Base-by-base conservation (phyloP, 1,140 invertebrate genomes). In the Chelonus insularis region DNA sequence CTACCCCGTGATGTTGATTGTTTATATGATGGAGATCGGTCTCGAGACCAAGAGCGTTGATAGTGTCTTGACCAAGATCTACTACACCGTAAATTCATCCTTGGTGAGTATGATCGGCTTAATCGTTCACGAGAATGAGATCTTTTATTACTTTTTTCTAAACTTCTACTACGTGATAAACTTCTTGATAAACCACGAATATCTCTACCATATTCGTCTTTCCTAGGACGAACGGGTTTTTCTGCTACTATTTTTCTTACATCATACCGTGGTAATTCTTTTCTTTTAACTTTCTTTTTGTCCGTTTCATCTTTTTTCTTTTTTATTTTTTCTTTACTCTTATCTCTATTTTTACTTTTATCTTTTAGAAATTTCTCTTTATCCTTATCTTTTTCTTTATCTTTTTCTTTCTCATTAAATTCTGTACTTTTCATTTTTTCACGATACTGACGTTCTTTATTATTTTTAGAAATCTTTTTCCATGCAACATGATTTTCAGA, bases 201-300 rank as follows among this genome's bases (percentile, higher is more conserved):
- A 75, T 93, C 91, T n/a, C 91, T 81, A 0, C 91, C 91, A 79
- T 92, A 93, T 25, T 89, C 86, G 74, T 93, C 91, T 76, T 90
- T 91, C 23, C 74, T 75, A 14, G 84, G 77, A n/a, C 86, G 83
- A 50, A 84, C 79, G 0, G 86, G 85, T 61, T 89, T 89, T 58
- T 89, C 88, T 1, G 86, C 84, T 9, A 94, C 88, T 29, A 93
- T 80, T 61, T 89, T 88, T 14, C 92, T 82, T 0, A 94, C 91
- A 80, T 93, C 89, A 70, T 94, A 93, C 9, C 91, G 83, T 63
- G 91, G 89, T 18, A 94, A 79, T 65, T 93, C 91, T 70, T 92
- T 90, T 4, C 91, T 79, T 68, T 89, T 91, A 60, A 89, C 88
- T 60, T 88, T 88, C 59, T 87, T 87, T 50, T 84, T 85, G 58